Base-by-base conservation (phyloP, 1,140 invertebrate species). In the Danaus melanippus region DNA sequence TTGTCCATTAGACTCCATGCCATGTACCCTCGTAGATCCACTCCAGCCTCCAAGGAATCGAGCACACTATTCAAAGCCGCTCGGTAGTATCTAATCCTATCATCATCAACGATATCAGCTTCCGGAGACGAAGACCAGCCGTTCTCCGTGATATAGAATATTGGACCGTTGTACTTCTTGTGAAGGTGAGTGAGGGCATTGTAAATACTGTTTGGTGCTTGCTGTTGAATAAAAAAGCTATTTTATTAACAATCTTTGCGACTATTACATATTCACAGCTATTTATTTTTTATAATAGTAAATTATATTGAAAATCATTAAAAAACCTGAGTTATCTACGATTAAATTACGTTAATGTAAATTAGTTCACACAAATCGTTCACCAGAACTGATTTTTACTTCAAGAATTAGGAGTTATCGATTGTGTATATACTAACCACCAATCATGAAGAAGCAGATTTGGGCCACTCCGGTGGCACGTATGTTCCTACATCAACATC, bases 41-140 rank as follows among this genome's bases (percentile, higher is more conserved):
- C 75, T 92, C 90, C 17, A 93, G 91, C 53, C 6, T 70, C 60
- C 46, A 91, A 0, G 92, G 64, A 6, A 92, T 94, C 83, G 91
- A 96, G 61, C 79, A 89, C 73, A 89, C 87, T 42, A 87, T 90
- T 62, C 32, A 67, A 42, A 0, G 62, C 62, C 9, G 65, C 60
- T 39, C 71, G 55, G 44, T 76, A 75, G 52, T 83, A 78, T 1
- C 41, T 71, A 49, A 70, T 74, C 46, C 70, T 79, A 46, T 86
- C 74, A 2, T 84, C 58, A 67, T 92, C 92, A 12, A 87, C 61
- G 7, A 89, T 54, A 15, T 85, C 77, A 2, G 75, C 85, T 10
- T 75, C 71, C 0, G 56, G 45, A 1, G 15, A 0, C 6, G 56
- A 46, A 0, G 76, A 76, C 74, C 87, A 82, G 0, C 91, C 91